These are phyloP conservation scores for Euborellia annulipes DNA, from an alignment of 1,140 invertebrate genomes.

Conservation along the genomic window DNA sequence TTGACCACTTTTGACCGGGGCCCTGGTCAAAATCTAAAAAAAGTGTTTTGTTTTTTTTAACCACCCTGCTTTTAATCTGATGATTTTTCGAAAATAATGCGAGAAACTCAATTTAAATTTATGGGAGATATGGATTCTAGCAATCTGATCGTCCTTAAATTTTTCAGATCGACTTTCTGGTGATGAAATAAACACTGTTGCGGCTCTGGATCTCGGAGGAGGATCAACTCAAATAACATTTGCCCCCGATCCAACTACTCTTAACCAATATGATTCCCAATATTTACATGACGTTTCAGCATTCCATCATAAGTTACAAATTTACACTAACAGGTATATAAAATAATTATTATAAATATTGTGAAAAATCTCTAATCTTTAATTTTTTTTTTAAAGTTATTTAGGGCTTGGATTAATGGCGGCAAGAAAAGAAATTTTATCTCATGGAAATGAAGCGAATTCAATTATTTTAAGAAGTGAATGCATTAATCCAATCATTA, in stretches of 20 bases:
- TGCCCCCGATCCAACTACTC: conserved; percentile 35
- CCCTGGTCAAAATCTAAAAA: no score
- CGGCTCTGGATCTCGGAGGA: conserved; percentile 83
- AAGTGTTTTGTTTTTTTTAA: no score
- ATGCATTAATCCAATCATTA: conserved; percentile 66
- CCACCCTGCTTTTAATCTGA: no score
- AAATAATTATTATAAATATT: not conserved
- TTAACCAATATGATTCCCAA: conserved; percentile 33
- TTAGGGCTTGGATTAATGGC: conserved; percentile 80
- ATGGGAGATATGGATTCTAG: no score
- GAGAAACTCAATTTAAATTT: no score
- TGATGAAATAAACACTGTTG: conserved; percentile 44
- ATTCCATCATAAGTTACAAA: conserved; percentile 47
- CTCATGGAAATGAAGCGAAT: conserved; percentile 32
- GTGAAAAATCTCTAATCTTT: no score
- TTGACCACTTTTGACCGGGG: no score
- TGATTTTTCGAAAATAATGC: no score
- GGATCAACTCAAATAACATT: conserved; percentile 90
- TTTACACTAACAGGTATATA: conserved; percentile 56
- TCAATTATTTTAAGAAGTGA: conserved; percentile 36
- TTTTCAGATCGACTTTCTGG: conserved; percentile 30
- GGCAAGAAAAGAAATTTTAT: conserved; percentile 61
- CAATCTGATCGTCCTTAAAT: no score
- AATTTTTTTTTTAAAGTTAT: conserved; percentile 43
- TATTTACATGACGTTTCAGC: conserved; percentile 48